Evolutionary conservation across 2,113 vertebrate genomes (phyloP), one percentile per base, ranked within the genome.

Genomic region (Sterna hirundo): DNA sequence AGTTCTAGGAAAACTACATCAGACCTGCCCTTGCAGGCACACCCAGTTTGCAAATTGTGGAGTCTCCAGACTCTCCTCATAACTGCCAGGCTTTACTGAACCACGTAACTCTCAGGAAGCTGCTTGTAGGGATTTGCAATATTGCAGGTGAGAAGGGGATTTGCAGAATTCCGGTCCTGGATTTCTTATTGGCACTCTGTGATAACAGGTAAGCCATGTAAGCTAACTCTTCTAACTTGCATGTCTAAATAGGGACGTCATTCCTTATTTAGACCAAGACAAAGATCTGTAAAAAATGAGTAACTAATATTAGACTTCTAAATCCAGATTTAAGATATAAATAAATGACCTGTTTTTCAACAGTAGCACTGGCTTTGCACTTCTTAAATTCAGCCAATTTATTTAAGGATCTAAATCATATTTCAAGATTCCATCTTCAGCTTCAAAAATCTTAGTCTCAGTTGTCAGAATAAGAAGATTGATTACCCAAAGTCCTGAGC

Each of bases 301-400:
- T 23, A 66, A 60, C 58, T 84, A 79, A 92, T 82, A 77, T 74
- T 88, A 94, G 72, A n/a, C 20, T 93, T 74, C 70, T 62, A 88
- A 90, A 92, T 74, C 30, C 11, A 74, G 29, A 84, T 68, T 84
- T 87, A 78, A 82, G 79, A 62, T 81, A 91, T 79, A 96, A 95
- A 96, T 90, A 92, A 84, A 70, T 80, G 44, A 51, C 80, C 89
- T 83, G 42, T 5, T 92, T 96, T 92, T 88, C 76, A 60, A 54
- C 57, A 78, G 21, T 17, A 64, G 8, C 27, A 34, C 17, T 94
- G 23, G 40, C 46, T 90, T 80, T 57, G 16, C 38, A 58, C 54
- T 82, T 49, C 47, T 70, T 66, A 74, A 75, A 94, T 83, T 91
- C 68, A 84, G 19, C 25, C 49, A 86, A 58, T 6, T 80, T 91